Evolutionary conservation across 1,140 invertebrate genomes (phyloP).

Genomic region (Drosophila guanche): DNA sequence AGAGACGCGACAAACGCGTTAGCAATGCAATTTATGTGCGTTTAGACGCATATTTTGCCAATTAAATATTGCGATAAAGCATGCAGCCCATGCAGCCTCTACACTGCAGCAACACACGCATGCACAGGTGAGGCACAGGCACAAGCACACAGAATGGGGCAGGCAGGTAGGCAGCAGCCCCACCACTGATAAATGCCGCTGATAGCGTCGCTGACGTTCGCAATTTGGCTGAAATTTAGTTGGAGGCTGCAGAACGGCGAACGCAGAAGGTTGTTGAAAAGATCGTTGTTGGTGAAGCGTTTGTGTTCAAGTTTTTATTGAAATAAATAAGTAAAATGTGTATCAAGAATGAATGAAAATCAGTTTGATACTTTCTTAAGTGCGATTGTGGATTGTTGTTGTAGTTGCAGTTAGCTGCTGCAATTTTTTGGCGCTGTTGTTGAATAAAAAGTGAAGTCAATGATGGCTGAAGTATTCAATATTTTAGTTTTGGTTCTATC

Average conservation of each 20-base stretch:
- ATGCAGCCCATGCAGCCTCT: conserved; percentile 58
- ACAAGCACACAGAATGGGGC: conserved; percentile 6
- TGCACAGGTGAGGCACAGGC: no score
- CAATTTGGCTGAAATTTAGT: conserved; percentile 82
- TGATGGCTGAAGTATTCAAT: no score
- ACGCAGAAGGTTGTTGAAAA: conserved; percentile 2
- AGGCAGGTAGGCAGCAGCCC: conserved; percentile 21
- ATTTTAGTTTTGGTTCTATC: no score
- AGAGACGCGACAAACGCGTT: conserved; percentile 70
- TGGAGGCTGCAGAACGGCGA: conserved; percentile 43
- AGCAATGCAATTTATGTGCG: conserved; percentile 83
- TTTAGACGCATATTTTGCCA: conserved; percentile 83
- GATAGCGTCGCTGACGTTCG: conserved; percentile 80
- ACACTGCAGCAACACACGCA: no score
- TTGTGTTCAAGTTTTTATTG: neutral
- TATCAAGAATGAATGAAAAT: no score
- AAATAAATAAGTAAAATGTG: no score
- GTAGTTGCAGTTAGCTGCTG: no score
- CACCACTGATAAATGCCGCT: conserved; percentile 75
- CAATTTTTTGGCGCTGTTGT: no score
- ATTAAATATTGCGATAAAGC: conserved; percentile 83
- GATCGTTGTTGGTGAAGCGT: conserved; percentile 5
- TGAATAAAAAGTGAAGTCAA: no score
- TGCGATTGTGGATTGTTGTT: neutral
- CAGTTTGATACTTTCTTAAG: no score